A percentile compares a stretch with the other conserved stretches of the same genome.
Conservation (phyloP, 2,113 vertebrate genomes). For the Melanostigma gelatinosum region DNA sequence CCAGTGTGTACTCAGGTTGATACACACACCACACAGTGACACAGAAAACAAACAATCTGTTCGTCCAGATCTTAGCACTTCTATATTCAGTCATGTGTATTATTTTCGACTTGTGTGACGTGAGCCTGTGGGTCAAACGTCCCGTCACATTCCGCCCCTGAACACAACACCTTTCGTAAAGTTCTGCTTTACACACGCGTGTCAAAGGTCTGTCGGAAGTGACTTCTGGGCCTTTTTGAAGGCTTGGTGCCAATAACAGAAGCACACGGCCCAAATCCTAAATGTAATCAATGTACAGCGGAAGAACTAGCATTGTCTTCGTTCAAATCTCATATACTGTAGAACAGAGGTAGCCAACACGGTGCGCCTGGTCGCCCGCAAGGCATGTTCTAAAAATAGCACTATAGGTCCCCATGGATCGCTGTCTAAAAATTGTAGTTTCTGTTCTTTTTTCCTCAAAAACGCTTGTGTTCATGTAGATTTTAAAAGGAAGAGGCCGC, state of each 20-base stretch:
- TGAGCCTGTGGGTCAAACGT: neutral
- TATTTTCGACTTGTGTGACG: slow-evolving; percentile 40
- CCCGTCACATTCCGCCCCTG: neutral
- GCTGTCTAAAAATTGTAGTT: no score
- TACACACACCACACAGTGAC: slow-evolving; percentile 45
- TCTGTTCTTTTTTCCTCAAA: no score
- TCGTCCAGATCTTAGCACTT: slow-evolving; percentile 37
- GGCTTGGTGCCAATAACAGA: neutral
- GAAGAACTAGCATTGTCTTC: neutral
- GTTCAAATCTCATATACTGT: neutral
- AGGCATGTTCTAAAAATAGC: no score
- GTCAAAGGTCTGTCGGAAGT: neutral
- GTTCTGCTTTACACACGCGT: neutral
- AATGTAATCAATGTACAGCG: neutral
- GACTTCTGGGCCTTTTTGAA: neutral
- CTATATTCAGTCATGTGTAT: slow-evolving; percentile 32
- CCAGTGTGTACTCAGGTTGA: slow-evolving; percentile 74
- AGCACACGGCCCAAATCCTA: no score
- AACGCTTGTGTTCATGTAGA: no score
- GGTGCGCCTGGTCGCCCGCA: no score
- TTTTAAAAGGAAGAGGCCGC: no score
- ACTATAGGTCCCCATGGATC: no score
- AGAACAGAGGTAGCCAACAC: neutral
- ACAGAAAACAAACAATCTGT: slow-evolving; percentile 48
- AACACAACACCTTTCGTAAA: neutral